These are phyloP conservation scores for Atherinosoma microstoma DNA, from an alignment of 2,797 vertebrate species.

Conservation along the genomic window DNA sequence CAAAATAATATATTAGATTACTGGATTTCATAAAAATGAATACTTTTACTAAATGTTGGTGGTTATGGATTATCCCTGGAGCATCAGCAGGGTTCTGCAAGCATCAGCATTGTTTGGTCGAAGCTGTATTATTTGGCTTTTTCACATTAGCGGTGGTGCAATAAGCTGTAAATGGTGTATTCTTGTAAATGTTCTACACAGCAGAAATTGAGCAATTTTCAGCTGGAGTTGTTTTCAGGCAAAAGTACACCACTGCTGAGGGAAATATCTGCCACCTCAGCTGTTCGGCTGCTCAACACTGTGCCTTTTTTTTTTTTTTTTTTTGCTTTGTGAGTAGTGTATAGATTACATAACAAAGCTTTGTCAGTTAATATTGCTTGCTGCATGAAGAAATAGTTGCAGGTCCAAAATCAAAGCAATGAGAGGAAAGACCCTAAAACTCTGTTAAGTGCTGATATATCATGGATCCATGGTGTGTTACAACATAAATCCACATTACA, in stretches of 20 bases:
- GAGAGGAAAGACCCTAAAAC: not conserved
- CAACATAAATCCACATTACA: not conserved
- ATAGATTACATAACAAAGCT: not conserved
- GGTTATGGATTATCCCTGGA: not conserved
- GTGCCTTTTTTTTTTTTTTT: not conserved
- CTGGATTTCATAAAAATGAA: not conserved
- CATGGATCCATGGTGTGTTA: not conserved
- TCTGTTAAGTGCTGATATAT: no score
- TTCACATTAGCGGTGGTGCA: not conserved
- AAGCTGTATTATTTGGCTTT: not conserved
- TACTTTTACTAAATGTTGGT: not conserved
- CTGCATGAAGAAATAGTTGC: not conserved
- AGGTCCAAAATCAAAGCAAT: not conserved
- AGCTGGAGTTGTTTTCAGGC: not conserved
- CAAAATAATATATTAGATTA: not conserved
- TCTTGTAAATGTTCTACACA: not conserved
- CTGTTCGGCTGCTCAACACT: not conserved
- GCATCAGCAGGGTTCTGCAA: not conserved
- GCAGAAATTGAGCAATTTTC: not conserved
- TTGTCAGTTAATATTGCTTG: not conserved
- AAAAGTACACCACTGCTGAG: not conserved
- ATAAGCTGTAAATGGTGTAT: not conserved
- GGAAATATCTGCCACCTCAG: slow-evolving; percentile 1
- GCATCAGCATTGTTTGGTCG: not conserved
- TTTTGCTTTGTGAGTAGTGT: not conserved